Base-by-base conservation (phyloP, 2,888 invertebrate genomes). In the Cerceris ruficornis region DNA sequence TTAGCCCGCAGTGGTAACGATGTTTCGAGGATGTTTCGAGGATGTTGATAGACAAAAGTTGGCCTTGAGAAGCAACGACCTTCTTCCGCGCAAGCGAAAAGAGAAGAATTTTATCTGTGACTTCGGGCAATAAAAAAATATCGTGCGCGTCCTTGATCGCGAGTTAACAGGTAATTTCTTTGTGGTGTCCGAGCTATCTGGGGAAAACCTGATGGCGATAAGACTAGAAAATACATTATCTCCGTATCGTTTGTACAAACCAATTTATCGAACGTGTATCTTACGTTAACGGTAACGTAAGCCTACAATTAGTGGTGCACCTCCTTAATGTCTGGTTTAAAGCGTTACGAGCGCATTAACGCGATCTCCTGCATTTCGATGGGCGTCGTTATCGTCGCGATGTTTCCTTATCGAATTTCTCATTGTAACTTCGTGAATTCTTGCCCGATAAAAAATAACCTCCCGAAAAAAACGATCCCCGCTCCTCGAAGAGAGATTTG, bases 151-250 rank as follows among this genome's bases (percentile, higher is more conserved):
- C 42, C 52, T 76, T 59, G 50, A 41, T 49, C n/a, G 6, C 64
- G 54, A 65, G 50, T 7, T 13, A 14, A 1, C n/a, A 46, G 43
- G 41, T 46, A 49, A 79, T 70, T 67, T 78, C 61, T 75, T 74
- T 54, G 39, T 62, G 15, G 59, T 74, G 62, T 39, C 43, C 72
- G 15, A 70, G 70, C 60, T 86, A 87, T 75, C 81, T 87, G 84
- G 86, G 88, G 69, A 87, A 88, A 86, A 87, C 88, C 88, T 79
- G 79, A 52, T 28, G 55, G 52, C 71, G 87, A 88, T 86, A 88
- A 82, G 78, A 64, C 55, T 62, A 66, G 78, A 80, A 83, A 84
- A 84, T 73, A 67, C 72, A 78, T 84, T 81, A 87, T 84, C 77
- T 68, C 7, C 49, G 68, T 52, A 76, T 64, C 64, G 64, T 81